Conservation (phyloP, 2,888 invertebrate genomes). For the Dioctria linearis region DNA sequence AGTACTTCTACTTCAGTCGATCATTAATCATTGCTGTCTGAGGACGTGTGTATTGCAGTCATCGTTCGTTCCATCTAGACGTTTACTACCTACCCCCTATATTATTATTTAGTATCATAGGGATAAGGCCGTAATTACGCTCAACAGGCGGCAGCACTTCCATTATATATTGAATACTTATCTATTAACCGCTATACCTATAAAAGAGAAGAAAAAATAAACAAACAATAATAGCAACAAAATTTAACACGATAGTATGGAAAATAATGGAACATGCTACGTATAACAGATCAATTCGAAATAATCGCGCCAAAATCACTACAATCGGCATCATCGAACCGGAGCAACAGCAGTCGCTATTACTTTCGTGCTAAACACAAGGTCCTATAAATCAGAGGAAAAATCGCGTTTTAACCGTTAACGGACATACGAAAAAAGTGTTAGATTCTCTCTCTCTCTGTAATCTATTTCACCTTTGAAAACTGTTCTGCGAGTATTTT, state of each 20-base stretch:
- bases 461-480: not conserved
- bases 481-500: slow-evolving; percentile 34
- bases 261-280: slow-evolving; percentile 62
- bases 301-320: slow-evolving; percentile 62
- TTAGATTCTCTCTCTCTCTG: not conserved
- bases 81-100: not conserved
- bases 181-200: not conserved
- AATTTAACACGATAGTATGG: not conserved
- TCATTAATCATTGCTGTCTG: slow-evolving; percentile 56
- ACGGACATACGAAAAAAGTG: not conserved
- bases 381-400: not conserved
- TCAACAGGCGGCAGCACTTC: not conserved
- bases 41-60: slow-evolving; percentile 53
- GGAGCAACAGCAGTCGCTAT: slow-evolving; percentile 59
- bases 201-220: not conserved
- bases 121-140: not conserved
- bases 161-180: not conserved
- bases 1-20: slow-evolving; percentile 55
- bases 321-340: slow-evolving; percentile 13
- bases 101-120: not conserved
- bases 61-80: not conserved
- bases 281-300: slow-evolving; percentile 60
- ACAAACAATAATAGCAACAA: not conserved
- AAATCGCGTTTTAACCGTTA: not conserved
- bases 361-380: slow-evolving; percentile 62